These are phyloP conservation scores for Drosophila anomalata DNA, from an alignment of 2,888 invertebrate genomes.

Conservation along the genomic window DNA sequence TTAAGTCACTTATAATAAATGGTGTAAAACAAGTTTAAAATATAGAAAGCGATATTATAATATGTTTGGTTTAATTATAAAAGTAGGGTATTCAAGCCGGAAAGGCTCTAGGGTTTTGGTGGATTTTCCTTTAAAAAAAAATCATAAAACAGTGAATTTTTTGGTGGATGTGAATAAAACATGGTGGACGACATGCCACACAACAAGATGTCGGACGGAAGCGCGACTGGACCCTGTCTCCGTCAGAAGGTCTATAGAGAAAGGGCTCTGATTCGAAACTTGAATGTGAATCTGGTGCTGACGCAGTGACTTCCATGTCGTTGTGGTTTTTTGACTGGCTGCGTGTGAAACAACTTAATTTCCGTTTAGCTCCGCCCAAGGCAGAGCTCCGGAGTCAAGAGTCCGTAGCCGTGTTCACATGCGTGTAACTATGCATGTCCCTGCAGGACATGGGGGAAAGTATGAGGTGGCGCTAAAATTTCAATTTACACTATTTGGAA, in stretches of 20 bases:
- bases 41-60: too few relatives aligned
- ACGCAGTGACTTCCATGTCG: conserved; percentile 20
- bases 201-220: conserved; percentile 46
- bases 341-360: conserved; percentile 69
- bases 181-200: conserved; percentile 54
- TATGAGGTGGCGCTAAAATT: conserved; percentile 64
- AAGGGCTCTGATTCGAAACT: conserved; percentile 26
- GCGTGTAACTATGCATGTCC: conserved; percentile 66
- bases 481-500: conserved; percentile 73
- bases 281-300: conserved; percentile 24
- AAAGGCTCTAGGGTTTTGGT: neutral
- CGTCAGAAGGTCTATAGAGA: conserved; percentile 9
- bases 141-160: conserved; percentile 46
- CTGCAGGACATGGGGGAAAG: conserved; percentile 13
- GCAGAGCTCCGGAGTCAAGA: conserved; percentile 7
- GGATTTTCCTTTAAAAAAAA: conserved; percentile 7
- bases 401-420: conserved; percentile 49
- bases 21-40: too few relatives aligned
- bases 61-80: neutral
- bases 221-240: conserved; percentile 18
- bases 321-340: conserved; percentile 35
- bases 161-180: conserved; percentile 38
- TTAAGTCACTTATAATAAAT: too few relatives aligned
- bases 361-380: conserved; percentile 45
- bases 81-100: neutral